Base-by-base conservation (phyloP, 2,888 invertebrate species). In the Rambutsinella grinnellia region DNA sequence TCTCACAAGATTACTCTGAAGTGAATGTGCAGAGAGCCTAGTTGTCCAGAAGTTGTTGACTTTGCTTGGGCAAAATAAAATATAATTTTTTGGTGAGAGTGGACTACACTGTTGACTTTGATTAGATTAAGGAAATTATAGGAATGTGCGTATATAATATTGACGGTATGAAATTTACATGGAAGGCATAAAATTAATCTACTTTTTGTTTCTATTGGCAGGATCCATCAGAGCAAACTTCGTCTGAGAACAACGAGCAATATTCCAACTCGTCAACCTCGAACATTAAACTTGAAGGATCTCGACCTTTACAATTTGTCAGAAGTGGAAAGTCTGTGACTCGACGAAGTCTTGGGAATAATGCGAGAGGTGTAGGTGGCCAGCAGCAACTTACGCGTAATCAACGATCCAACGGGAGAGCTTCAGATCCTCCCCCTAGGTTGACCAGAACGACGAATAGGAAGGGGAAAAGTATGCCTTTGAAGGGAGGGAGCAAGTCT, bases 401-500 rank as follows among this genome's bases (percentile, higher is more conserved):
- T 10, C 56, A 58, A 28, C 3, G 36, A 3, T 19, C 8, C 36
- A 58, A 15, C 6, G 10, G 10, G 2, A 68, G 60, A 15, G 28
- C 67, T 15, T 67, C 60, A 51, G 51, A 68, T 51, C 53, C 58
- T 8, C 23, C 47, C 24, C 15, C 47, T 36, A 49, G 70, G 19
- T 15, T 46, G 5, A 27, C 54, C 10, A 70, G 62, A 17, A 46
- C 61, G 6, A 19, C 54, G 21, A 23, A 15, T n/a, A 23, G 69
- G n/a, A 51, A 19, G 17, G 54, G 61, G 13, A 69, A 58, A 69
- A 69, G 69, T n/a, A 69, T 69, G 69, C 69, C 69, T 13, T 44
- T 69, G 10, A 69, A 69, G 54, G 69, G 69, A 17, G 69, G 69
- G 26, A 69, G 69, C 17, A 69, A 69, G 36, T 57, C 67, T 19